Percentiles rank a stretch among this genome's conserved stretches.
phyloP scores from a whole-genome alignment of 2,888 invertebrate genomes.

The Melanophora roralis region DNA sequence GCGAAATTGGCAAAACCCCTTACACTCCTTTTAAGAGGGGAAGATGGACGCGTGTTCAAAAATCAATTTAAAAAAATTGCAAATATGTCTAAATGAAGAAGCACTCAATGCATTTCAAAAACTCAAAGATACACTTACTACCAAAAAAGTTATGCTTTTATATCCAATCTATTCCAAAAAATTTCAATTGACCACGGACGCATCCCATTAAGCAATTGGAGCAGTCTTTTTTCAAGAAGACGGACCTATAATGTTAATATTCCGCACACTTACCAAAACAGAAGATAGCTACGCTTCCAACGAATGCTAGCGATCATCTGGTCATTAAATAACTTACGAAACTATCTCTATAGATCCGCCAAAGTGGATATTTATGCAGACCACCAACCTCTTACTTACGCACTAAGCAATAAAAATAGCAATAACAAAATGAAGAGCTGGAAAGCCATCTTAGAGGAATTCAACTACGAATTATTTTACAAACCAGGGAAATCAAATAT shows the following conservation, averaged over 20 bases:
- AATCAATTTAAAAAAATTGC: neutral
- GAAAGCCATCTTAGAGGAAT: too few species aligned
- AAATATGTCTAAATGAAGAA: neutral
- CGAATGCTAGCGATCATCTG: neutral
- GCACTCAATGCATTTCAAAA: neutral
- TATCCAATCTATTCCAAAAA: neutral
- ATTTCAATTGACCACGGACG: neutral
- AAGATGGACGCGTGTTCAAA: neutral
- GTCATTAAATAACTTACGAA: too few species aligned
- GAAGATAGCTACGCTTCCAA: neutral
- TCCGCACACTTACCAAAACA: neutral
- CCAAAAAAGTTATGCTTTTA: neutral
- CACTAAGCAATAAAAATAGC: neutral
- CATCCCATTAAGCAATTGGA: too few species aligned
- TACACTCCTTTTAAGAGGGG: too few species aligned
- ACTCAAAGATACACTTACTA: neutral
- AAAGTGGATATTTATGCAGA: neutral
- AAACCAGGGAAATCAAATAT: too few species aligned
- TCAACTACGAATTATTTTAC: too few species aligned
- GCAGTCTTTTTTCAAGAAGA: neutral
- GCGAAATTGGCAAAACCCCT: neutral
- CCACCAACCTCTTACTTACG: neutral
- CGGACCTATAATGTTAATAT: neutral
- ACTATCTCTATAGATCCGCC: neutral
- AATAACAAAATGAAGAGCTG: neutral